Evolutionary conservation across 2,113 vertebrate genomes (phyloP), one percentile per base, ranked within the genome.

Genomic region (Peromyscus maniculatus): DNA sequence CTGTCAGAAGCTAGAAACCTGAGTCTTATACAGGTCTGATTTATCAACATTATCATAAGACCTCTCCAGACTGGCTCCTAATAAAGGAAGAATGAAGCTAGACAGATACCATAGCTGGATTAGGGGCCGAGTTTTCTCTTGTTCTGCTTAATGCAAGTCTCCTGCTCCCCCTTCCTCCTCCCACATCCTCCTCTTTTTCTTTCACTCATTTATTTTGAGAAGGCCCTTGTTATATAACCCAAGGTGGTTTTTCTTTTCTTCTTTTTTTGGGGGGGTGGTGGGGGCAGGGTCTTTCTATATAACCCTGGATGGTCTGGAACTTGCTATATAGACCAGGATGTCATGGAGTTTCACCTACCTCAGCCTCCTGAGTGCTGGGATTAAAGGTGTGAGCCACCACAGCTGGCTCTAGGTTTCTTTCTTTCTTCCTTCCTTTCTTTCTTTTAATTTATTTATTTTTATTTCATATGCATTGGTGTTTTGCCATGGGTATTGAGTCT

Each of bases 11-110:
- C 74, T 67, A 72, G 75, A 87, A 87, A 64, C 13, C 36, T 13
- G 57, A 91, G 62, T 66, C 55, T n/a, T 64, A 46, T 36, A 62
- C 12, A 89, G 59, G 43, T 93, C 57, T 94, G 75, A 93, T 93
- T 46, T 4, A 74, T 13, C 57, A 74, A 36, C 55, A 39, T 8
- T 49, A 75, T 67, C 31, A 43, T 19, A 7, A 57, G 43, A 71
- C 69, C 64, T 74, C n/a, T 24, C 31, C 0, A 71, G 39, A 49
- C 0, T 77, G 49, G 72, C 36, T 88, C 46, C 69, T 66, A 80
- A 80, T n/a, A 9, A 71, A 84, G 84, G 57, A 59, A 52, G 9
- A 55, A 52, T 31, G 77, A 55, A 55, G 49, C 15, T 16, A 31
- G 77, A 55, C 28, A 79, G 24, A 31, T 49, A 49, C 11, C 46